Percentiles rank a stretch among this genome's conserved stretches.
Conservation (phyloP, 2,888 invertebrate species). For the Acleris literana region DNA sequence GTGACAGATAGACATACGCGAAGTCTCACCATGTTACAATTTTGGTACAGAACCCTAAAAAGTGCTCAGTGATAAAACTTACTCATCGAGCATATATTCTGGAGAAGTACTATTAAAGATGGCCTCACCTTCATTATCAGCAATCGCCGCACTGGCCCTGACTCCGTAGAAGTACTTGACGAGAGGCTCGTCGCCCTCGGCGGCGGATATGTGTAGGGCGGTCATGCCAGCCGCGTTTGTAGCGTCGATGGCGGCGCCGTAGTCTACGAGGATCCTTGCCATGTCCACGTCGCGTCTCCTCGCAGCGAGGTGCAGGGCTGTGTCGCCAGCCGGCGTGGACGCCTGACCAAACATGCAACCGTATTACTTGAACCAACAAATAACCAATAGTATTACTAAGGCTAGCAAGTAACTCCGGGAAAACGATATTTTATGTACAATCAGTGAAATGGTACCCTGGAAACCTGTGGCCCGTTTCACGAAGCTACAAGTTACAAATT, state of each 20-base stretch:
- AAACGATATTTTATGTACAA: no score
- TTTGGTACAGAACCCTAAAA: no score
- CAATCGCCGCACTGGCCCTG: conserved; percentile 96
- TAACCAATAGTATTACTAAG: not conserved
- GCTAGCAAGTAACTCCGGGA: no score
- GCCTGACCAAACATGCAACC: conserved; percentile 72
- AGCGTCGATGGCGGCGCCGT: conserved; percentile 95
- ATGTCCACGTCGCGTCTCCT: conserved; percentile 95
- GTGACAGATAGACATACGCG: no score
- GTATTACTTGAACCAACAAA: not conserved
- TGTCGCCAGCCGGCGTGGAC: conserved; percentile 93
- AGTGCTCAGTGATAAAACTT: no score
- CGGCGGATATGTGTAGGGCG: conserved; percentile 96
- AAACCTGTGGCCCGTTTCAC: no score
- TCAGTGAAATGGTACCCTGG: no score
- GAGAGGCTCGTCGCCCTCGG: conserved; percentile 96
- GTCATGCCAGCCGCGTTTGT: conserved; percentile 98
- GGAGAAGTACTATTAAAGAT: not conserved
- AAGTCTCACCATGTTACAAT: no score
- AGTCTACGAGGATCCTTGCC: conserved; percentile 95
- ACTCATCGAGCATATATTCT: no score
- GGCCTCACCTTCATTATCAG: conserved; percentile 93
- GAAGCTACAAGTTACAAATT: no score
- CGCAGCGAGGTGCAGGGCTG: conserved; percentile 97
- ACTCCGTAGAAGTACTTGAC: conserved; percentile 98